These are phyloP conservation scores for Climacteris rufus DNA, from an alignment of 2,113 vertebrate species.

Conservation along the genomic window DNA sequence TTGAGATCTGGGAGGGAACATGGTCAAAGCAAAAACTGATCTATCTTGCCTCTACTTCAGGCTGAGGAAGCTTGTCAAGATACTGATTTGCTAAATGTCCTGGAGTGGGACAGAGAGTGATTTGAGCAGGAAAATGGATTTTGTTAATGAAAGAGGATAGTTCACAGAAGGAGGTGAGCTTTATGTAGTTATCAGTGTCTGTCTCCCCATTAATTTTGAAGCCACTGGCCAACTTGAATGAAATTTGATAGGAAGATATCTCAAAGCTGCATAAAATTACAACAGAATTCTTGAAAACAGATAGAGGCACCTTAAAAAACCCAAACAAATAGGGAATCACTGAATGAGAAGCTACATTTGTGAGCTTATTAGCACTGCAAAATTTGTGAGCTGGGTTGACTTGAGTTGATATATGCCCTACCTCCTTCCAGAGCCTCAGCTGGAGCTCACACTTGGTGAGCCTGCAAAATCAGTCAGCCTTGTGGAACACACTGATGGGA, in stretches of 20 bases:
- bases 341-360: background rate
- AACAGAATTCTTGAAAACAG: background rate
- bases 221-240: background rate
- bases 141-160: background rate
- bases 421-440: background rate
- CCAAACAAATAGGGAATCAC: background rate
- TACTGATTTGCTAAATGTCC: background rate
- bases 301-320: background rate
- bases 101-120: background rate
- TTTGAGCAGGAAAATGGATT: background rate
- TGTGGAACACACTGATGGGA: background rate
- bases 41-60: background rate
- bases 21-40: background rate
- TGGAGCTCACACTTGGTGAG: background rate
- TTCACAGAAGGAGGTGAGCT: background rate
- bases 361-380: background rate
- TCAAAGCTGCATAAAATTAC: background rate
- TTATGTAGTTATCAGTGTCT: background rate
- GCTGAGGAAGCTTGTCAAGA: background rate
- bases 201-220: background rate
- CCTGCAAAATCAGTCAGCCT: background rate
- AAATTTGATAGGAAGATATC: background rate
- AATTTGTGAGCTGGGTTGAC: background rate
- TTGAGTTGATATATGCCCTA: background rate
- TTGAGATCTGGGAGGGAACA: background rate